These are phyloP conservation scores for Meliscaeva auricollis DNA, from an alignment of 2,888 invertebrate species.

Conservation along the genomic window DNA sequence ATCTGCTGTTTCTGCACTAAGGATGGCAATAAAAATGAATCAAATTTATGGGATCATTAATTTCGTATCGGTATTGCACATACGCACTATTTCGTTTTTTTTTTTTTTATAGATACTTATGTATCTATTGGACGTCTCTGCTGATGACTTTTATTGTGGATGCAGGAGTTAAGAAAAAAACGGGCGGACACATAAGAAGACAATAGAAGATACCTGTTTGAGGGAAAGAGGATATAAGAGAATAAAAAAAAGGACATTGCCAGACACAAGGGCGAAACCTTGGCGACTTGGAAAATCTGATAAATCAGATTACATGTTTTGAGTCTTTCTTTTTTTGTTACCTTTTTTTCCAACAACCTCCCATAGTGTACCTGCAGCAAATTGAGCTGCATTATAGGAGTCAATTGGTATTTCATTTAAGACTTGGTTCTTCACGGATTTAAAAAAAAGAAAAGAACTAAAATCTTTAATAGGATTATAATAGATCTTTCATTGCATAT, in stretches of 20 bases:
- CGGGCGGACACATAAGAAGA: constrained; percentile 38
- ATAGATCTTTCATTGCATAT: background rate
- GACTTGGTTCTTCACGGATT: constrained; percentile 3
- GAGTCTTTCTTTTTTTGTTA: constrained; percentile 28
- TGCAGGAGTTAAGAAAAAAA: background rate
- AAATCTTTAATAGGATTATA: constrained; percentile 43
- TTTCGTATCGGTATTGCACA: constrained; percentile 74
- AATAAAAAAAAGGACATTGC: constrained; percentile 32
- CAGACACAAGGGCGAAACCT: constrained; percentile 53
- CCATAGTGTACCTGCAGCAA: constrained; percentile 69
- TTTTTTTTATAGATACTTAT: too few relatives aligned
- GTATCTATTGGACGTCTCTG: constrained; percentile 34
- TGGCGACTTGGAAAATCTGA: constrained; percentile 61
- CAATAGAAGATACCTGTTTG: constrained; percentile 62
- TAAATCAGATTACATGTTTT: constrained; percentile 61
- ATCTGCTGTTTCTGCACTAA: constrained; percentile 20
- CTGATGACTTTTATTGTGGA: constrained; percentile 2
- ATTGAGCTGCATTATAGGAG: constrained; percentile 45
- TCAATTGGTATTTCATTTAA: constrained; percentile 53
- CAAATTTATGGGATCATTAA: constrained; percentile 77
- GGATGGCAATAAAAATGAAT: constrained; percentile 74
- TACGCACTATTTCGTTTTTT: constrained; percentile 41
- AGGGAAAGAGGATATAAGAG: constrained; percentile 1
- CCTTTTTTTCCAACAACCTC: constrained; percentile 23
- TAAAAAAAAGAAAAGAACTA: constrained; percentile 2